Evolutionary conservation across 2,888 invertebrate genomes (phyloP).

Genomic region (Platycheirus albimanus): DNA sequence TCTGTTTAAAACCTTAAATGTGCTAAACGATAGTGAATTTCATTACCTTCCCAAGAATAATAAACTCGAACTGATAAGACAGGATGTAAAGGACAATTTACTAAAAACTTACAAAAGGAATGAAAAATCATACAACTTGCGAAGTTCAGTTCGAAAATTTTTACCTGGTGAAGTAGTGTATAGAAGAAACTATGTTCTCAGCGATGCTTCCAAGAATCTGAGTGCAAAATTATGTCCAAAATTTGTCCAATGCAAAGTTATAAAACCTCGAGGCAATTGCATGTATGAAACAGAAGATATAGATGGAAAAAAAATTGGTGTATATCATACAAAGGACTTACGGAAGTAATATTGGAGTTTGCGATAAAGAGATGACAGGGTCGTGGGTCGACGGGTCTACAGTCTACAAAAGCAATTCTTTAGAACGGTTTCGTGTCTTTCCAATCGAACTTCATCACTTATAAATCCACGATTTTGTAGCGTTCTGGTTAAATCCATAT

Average conservation of each 20-base stretch:
- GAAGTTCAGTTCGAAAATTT: neutral
- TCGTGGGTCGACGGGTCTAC: too few species aligned
- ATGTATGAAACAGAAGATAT: neutral
- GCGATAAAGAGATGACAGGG: too few species aligned
- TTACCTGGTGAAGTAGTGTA: neutral
- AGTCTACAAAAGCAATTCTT: too few species aligned
- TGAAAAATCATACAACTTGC: conserved; percentile 1
- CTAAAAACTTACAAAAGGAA: neutral
- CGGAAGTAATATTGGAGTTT: too few species aligned
- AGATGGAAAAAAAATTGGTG: neutral
- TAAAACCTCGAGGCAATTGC: neutral
- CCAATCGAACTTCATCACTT: too few species aligned
- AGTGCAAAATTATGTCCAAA: too few species aligned
- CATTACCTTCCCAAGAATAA: neutral
- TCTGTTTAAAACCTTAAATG: neutral
- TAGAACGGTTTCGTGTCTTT: too few species aligned
- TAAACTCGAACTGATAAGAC: neutral
- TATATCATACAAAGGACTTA: conserved; percentile 3
- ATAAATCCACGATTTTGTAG: too few species aligned
- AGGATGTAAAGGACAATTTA: neutral
- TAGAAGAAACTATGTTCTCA: neutral
- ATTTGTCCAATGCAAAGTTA: neutral
- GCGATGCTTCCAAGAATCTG: neutral
- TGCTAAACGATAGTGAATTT: neutral
- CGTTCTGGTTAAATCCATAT: too few species aligned